Percentiles rank a stretch among this genome's conserved stretches.
These are phyloP conservation scores for Heteropelma amictum DNA, from an alignment of 2,888 invertebrate genomes.

Conservation along the genomic window DNA sequence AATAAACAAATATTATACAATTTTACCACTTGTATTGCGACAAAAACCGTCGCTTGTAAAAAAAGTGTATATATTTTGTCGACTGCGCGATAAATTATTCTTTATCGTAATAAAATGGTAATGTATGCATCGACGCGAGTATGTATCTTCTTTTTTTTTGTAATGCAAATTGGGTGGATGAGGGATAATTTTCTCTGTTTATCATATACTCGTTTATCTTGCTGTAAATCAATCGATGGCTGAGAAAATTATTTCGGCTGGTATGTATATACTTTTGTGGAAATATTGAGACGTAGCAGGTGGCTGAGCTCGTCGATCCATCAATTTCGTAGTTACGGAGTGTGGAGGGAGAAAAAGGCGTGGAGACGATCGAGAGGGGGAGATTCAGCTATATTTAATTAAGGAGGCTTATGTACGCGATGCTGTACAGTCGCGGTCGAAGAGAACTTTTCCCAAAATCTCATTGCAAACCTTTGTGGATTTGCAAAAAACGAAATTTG, in stretches of 20 bases:
- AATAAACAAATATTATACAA: constrained; percentile 42
- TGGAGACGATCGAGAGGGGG: no score
- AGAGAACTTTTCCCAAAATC: no score
- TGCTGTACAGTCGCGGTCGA: no score
- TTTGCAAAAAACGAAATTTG: no score
- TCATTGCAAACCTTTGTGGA: no score
- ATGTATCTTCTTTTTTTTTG: no score
- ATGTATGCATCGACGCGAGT: no score
- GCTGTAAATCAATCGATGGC: background rate
- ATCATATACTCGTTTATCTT: constrained; percentile 22
- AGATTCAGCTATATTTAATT: constrained; percentile 32
- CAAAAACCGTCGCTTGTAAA: background rate
- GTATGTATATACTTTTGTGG: background rate
- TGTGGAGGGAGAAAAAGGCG: background rate
- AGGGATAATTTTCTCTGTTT: background rate
- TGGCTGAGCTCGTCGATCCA: constrained; percentile 32
- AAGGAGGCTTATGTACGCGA: constrained; percentile 1
- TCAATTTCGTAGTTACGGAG: constrained; percentile 34
- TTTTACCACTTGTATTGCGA: background rate
- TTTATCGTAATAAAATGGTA: no score
- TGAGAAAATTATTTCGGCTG: constrained; percentile 12
- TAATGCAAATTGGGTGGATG: no score
- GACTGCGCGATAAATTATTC: no score
- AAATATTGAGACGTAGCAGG: background rate
- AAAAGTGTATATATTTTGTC: background rate